Percentiles rank a stretch among this genome's conserved stretches.
These are phyloP conservation scores for Pseudachorutes palmiensis DNA, from an alignment of 1,140 invertebrate genomes.

Conservation along the genomic window DNA sequence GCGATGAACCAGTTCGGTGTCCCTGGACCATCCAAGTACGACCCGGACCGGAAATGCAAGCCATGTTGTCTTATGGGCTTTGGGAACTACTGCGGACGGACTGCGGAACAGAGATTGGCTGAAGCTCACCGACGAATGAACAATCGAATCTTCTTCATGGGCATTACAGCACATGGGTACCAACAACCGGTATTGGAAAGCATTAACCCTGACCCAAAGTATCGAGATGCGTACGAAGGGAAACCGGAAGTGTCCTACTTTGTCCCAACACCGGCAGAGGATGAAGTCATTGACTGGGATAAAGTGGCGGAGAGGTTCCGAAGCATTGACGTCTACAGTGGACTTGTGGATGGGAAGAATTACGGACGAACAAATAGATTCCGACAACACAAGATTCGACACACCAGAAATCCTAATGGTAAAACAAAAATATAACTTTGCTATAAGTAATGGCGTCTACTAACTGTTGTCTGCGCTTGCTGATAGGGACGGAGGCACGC, in stretches of 20 bases:
- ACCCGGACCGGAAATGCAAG: background rate
- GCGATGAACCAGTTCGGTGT: background rate
- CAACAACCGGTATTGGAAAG: conserved; percentile 29
- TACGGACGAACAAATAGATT: conserved; percentile 29
- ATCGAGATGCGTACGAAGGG: conserved; percentile 16
- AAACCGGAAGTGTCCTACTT: conserved; percentile 20
- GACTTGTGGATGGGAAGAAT: conserved; percentile 31
- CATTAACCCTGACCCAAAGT: conserved; percentile 24
- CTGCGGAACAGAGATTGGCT: conserved; percentile 7
- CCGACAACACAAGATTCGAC: conserved; percentile 22
- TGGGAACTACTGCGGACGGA: conserved; percentile 19
- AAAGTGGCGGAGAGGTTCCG: conserved; percentile 31
- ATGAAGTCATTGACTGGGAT: conserved; percentile 17
- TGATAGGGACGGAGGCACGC: conserved; percentile 18
- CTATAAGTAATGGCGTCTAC: background rate
- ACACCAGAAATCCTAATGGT: conserved; percentile 27
- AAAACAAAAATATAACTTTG: background rate
- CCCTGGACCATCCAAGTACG: background rate
- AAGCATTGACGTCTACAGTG: conserved; percentile 28
- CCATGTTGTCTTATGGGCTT: background rate
- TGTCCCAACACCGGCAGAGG: conserved; percentile 13
- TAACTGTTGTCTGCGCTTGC: background rate
- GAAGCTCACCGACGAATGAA: conserved; percentile 18
- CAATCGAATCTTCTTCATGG: conserved; percentile 25
- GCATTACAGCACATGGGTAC: conserved; percentile 29